Conservation (phyloP, 2,888 invertebrate genomes). For the Siphonodentalium dalli region DNA sequence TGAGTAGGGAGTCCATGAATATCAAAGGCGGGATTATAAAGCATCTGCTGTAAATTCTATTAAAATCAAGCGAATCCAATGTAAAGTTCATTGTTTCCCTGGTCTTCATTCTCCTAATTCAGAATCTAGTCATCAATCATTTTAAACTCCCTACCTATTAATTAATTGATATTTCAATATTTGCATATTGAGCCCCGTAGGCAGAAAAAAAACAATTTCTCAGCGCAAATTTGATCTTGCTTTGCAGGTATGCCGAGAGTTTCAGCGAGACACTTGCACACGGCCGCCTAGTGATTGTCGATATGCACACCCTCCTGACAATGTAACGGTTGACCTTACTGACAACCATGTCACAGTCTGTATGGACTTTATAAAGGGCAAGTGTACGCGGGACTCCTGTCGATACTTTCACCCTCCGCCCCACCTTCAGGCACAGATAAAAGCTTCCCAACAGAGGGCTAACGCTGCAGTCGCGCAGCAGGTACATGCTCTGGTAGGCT, state of each 20-base stretch:
- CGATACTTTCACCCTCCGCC: constrained; percentile 99
- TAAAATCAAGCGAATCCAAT: too few species aligned
- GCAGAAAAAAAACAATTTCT: too few species aligned
- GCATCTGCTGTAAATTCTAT: too few species aligned
- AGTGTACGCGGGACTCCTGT: constrained; percentile 98
- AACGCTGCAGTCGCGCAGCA: constrained; percentile 59
- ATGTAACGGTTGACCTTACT: constrained; percentile 89
- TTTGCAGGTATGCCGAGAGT: constrained; percentile 84
- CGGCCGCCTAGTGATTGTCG: constrained; percentile 97
- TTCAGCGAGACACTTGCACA: constrained; percentile 98
- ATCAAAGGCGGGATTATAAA: too few species aligned
- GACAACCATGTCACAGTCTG: constrained; percentile 99
- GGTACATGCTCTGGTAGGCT: constrained; percentile 64
- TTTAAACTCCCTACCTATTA: too few species aligned
- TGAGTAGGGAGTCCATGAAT: too few species aligned
- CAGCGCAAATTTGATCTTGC: too few species aligned
- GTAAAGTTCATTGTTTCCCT: too few species aligned
- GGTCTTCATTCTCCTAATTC: too few species aligned
- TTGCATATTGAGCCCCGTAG: too few species aligned
- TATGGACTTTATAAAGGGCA: constrained; percentile 89
- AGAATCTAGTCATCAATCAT: too few species aligned
- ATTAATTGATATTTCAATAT: too few species aligned
- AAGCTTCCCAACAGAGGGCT: constrained; percentile 75
- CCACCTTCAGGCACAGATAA: constrained; percentile 82
- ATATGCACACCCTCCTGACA: constrained; percentile 96